Evolutionary conservation across 2,113 vertebrate genomes (phyloP), one percentile per base, ranked within the genome.

Genomic region (Peromyscus maniculatus): DNA sequence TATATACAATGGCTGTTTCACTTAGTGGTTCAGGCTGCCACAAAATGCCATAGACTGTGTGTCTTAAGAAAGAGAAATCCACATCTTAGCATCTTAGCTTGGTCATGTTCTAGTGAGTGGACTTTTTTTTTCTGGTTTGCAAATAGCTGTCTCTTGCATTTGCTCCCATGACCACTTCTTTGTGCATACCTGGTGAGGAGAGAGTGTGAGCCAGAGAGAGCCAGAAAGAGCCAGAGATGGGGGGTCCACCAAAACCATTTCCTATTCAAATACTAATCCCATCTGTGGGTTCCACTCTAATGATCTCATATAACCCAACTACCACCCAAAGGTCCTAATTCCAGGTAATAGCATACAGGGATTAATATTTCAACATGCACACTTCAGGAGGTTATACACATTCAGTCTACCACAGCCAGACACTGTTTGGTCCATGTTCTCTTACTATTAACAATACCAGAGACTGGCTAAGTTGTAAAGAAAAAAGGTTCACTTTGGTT

Each of bases 241-340:
- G 31, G 67, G 31, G 5, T 46, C 46, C 5, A 21, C 5, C 28
- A 49, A 64, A 64, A 64, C 22, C 12, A 28, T 22, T 43, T 83
- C 57, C 39, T 64, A 64, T 84, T 28, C 36, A 64, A 26, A 28
- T 59, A 75, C 28, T 31, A 69, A 55, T 64, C 0, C 3, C 7
- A 92, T 64, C n/a, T 43, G 28, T 74, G 8, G 21, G n/a, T 22
- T 59, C 64, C 2, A 91, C 3, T 24, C 33, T 66, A 17, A 55
- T 91, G 80, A 64, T 49, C 57, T 94, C 82, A 87, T 96, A 22
- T 66, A 59, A 90, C 33, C 43, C 82, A 66, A 82, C 39, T 72
- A 57, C 39, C 12, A 89, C 49, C 49, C 57, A 72, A 71, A 79
- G 43, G 10, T 36, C 36, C 7, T 7, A 19, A 77, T 64, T 90